Base-by-base conservation (phyloP, 2,888 invertebrate species). In the Hydraecia micacea region DNA sequence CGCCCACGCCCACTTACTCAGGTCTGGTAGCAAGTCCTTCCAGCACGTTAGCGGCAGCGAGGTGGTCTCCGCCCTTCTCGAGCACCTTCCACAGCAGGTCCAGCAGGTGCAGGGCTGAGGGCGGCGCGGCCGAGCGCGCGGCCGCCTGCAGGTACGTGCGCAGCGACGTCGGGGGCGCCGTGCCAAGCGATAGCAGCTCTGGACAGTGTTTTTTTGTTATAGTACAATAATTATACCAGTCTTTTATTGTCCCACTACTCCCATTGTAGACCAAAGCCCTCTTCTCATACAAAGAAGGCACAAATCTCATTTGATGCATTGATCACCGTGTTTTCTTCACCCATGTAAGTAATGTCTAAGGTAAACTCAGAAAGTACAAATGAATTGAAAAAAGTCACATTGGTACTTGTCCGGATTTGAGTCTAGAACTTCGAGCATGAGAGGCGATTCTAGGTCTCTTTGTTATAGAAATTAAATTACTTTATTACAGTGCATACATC, bases 31-130 rank as follows among this genome's bases (percentile, higher is more conserved):
- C 99, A 80, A 99, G 97, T 89, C 98, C 98, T 87, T 98, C 98
- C 4, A 99, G 97, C 86, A 99, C 98, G 90, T 98, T 98, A 0
- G 99, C 99, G 2, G 99, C 99, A 18, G 99, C 98, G 2, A 98
- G 97, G 92, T 99, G 99, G 93, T 99, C 99, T 49, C 98, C 98
- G 91, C 98, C 98, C 93, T 98, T 98, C 94, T 99, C 99, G 91
- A 99, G 99, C 93, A 98, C 99, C 95, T 99, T 99, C 99, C 99
- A 99, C 77, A 99, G 96, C 85, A 99, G 96, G 93, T 99, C 99
- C 85, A 98, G 97, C 39, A 98, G 95, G 86, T 97, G 96, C 1
- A 98, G 92, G 88, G 98, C 97, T 75, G 97, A 93, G 86, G 97
- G 95, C 70, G 98, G 97, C 15, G 98, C 97, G 75, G 93, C 97